These are phyloP conservation scores for Empidonax alnorum DNA, from an alignment of 2,113 vertebrate genomes.

Conservation along the genomic window DNA sequence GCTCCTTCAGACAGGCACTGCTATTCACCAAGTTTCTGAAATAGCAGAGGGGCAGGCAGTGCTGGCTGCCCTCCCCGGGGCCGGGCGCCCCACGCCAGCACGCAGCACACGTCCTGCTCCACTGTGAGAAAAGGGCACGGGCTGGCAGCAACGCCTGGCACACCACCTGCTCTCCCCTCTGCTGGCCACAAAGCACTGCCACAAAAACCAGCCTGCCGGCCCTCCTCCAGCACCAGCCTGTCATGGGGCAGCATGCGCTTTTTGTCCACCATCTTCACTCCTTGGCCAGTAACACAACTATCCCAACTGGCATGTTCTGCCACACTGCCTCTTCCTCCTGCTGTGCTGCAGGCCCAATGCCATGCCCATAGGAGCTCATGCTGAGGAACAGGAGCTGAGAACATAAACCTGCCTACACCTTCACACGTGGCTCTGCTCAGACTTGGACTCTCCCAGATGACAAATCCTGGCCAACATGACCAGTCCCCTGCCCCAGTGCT, in stretches of 20 bases:
- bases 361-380: neutral
- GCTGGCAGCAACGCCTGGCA: rapidly evolving
- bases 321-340: rapidly evolving
- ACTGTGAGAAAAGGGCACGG: rapidly evolving
- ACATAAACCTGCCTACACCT: rapidly evolving
- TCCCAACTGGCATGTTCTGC: rapidly evolving
- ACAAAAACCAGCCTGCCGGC: rapidly evolving
- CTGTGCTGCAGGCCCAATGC: rapidly evolving
- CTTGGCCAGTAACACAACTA: rapidly evolving
- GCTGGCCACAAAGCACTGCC: rapidly evolving
- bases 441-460: neutral
- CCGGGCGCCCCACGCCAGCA: rapidly evolving
- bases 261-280: neutral
- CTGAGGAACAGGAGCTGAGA: neutral
- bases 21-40: neutral
- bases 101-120: rapidly evolving
- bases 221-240: neutral
- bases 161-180: neutral
- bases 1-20: neutral
- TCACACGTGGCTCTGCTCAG: rapidly evolving
- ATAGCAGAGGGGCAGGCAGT: rapidly evolving
- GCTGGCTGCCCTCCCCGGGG: neutral
- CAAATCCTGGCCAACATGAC: rapidly evolving
- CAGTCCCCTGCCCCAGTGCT: neutral
- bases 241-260: rapidly evolving